phyloP scores from a whole-genome alignment of 2,113 vertebrate species.

The Amazona vittata region DNA sequence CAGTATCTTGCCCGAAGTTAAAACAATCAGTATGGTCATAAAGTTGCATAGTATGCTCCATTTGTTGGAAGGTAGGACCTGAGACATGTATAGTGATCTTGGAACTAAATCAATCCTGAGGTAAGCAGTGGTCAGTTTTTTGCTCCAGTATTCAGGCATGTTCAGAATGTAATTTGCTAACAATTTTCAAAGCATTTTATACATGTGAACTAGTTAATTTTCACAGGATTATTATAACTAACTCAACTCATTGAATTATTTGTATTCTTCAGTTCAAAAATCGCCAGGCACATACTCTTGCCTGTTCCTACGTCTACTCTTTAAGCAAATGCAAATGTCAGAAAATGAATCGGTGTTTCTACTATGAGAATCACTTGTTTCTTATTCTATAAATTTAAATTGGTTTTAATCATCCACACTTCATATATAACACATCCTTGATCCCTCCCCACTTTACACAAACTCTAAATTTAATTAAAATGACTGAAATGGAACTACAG shows the following conservation, averaged over 20 bases:
- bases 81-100: background rate
- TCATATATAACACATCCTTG: conserved; percentile 75
- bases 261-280: background rate
- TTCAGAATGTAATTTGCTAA: background rate
- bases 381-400: conserved; percentile 74
- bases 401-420: conserved; percentile 75
- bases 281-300: background rate
- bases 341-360: conserved; percentile 60
- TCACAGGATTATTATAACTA: background rate
- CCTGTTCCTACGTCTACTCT: background rate
- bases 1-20: background rate
- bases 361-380: conserved; percentile 67
- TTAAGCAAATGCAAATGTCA: conserved; percentile 45
- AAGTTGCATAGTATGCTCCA: background rate
- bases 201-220: background rate
- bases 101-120: background rate
- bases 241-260: background rate
- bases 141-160: background rate
- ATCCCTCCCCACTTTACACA: conserved; percentile 63
- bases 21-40: background rate
- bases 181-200: background rate
- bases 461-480: conserved; percentile 84
- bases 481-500: conserved; percentile 85
- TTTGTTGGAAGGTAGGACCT: background rate
- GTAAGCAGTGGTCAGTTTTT: background rate